phyloP scores from a whole-genome alignment of 2,113 vertebrate species.

The Syngnathus typhle region DNA sequence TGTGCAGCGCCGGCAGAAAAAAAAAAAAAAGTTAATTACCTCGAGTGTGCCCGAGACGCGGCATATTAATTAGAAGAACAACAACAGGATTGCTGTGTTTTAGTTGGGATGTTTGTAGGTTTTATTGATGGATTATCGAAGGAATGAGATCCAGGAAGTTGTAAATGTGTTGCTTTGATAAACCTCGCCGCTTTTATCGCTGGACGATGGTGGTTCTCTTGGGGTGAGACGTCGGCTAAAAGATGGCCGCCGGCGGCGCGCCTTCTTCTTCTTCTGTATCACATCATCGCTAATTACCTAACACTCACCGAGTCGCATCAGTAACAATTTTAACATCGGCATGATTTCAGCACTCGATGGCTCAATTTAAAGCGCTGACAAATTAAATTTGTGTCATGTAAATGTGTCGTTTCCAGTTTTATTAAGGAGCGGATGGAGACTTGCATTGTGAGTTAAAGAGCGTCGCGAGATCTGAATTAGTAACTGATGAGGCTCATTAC shows the following conservation, averaged over 20 bases:
- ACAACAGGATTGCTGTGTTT: constrained; percentile 51
- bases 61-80: constrained; percentile 70
- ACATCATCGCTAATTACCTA: constrained; percentile 66
- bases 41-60: constrained; percentile 70
- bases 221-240: constrained; percentile 36
- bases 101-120: constrained; percentile 34
- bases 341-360: background rate
- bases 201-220: constrained; percentile 47
- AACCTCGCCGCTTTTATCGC: constrained; percentile 30
- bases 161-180: constrained; percentile 41
- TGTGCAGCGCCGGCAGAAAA: constrained; percentile 59
- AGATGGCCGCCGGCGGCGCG: too few species aligned
- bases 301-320: constrained; percentile 58
- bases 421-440: constrained; percentile 25
- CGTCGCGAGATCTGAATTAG: background rate
- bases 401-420: constrained; percentile 52
- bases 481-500: constrained; percentile 4
- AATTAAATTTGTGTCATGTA: constrained; percentile 57
- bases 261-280: background rate
- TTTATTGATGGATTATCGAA: constrained; percentile 36
- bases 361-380: background rate
- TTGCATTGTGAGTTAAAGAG: constrained; percentile 19
- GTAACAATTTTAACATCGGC: constrained; percentile 58
- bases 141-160: constrained; percentile 25
- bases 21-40: constrained; percentile 70